Evolutionary conservation across 2,797 vertebrate species (phyloP).

Genomic region (Enteromius afrohamiltoni): DNA sequence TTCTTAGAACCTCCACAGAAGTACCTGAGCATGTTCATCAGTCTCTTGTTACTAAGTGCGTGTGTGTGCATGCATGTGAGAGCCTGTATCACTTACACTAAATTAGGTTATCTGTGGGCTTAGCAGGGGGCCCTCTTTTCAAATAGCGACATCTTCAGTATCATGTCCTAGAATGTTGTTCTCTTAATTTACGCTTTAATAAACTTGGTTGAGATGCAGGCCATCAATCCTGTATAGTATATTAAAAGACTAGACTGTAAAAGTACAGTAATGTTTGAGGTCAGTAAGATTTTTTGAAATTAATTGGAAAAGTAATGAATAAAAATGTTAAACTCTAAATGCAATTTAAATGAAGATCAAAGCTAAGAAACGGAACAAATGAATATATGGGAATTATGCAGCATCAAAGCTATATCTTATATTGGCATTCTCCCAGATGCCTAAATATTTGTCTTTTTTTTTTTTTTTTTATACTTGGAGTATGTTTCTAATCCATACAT

Average conservation of each 20-base stretch:
- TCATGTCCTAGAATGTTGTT: constrained; percentile 1
- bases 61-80: constrained; percentile 26
- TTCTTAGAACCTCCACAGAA: background rate
- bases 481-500: background rate
- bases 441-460: background rate
- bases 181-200: background rate
- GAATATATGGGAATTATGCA: background rate
- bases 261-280: background rate
- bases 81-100: constrained; percentile 23
- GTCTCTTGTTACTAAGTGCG: constrained; percentile 38
- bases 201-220: background rate
- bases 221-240: background rate
- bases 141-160: constrained; percentile 5
- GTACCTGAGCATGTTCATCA: constrained; percentile 24
- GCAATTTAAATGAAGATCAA: background rate
- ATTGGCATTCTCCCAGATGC: background rate
- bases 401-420: background rate
- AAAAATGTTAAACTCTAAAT: background rate
- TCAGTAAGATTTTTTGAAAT: background rate
- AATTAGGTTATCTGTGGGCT: constrained; percentile 31
- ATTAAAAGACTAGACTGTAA: background rate
- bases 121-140: constrained; percentile 16
- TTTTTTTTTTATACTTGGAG: background rate
- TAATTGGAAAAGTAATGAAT: background rate
- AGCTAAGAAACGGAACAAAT: background rate